phyloP scores from a whole-genome alignment of 2,113 vertebrate genomes.

The Crotophaga sulcirostris region DNA sequence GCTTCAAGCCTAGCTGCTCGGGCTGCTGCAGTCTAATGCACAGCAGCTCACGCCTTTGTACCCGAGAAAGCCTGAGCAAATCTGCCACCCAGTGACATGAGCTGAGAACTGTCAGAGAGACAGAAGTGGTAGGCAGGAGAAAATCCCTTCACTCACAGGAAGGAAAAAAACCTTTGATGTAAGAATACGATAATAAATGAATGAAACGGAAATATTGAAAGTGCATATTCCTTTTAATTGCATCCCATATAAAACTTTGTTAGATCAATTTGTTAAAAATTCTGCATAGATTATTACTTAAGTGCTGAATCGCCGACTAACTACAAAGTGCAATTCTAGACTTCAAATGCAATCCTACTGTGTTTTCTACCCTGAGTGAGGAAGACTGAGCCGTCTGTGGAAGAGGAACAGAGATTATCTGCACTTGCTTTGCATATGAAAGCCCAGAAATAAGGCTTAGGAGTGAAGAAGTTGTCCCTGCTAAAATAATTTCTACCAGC shows the following conservation, averaged over 20 bases:
- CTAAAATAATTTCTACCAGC: not conserved
- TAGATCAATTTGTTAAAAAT: not conserved
- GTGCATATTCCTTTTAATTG: not conserved
- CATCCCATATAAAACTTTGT: not conserved
- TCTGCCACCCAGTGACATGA: conserved; percentile 53
- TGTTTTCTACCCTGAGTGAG: not conserved
- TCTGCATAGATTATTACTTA: not conserved
- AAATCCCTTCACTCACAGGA: not conserved
- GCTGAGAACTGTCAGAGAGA: conserved; percentile 1
- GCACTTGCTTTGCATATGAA: not conserved
- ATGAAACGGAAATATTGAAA: not conserved
- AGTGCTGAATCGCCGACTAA: not conserved
- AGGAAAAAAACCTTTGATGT: not conserved
- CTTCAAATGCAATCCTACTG: not conserved
- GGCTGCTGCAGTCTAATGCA: not conserved
- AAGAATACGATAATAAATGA: not conserved
- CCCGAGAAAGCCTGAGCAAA: conserved; percentile 32
- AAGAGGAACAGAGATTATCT: not conserved
- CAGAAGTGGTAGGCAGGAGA: not conserved
- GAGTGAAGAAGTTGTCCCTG: not conserved
- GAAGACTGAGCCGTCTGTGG: not conserved
- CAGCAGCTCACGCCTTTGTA: not conserved
- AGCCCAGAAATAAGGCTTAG: not conserved
- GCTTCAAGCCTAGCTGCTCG: not conserved
- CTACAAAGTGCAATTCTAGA: not conserved